A percentile compares a stretch with the other conserved stretches of the same genome.
Conservation (phyloP, 2,113 vertebrate species). For the Columbina picui region DNA sequence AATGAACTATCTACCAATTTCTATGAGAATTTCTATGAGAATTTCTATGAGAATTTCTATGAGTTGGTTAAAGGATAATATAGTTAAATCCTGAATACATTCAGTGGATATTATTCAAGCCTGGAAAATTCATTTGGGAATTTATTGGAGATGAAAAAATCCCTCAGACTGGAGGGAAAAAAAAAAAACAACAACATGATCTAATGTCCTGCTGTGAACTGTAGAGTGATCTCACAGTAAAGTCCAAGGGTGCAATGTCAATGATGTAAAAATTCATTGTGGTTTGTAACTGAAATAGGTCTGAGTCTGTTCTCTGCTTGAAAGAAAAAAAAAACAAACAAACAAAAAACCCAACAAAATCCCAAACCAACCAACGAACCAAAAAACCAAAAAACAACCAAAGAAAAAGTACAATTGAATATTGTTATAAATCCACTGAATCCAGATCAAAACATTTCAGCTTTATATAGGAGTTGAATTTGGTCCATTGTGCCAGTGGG, state of each 20-base stretch:
- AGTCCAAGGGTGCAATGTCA: background rate
- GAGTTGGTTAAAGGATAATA: background rate
- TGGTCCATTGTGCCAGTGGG: background rate
- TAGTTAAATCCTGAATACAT: background rate
- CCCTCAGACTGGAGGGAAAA: rapidly evolving
- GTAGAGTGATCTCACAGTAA: background rate
- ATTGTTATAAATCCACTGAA: background rate
- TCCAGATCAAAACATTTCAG: background rate
- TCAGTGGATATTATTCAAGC: background rate
- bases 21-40: too few relatives aligned
- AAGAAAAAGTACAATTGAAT: background rate
- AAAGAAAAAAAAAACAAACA: background rate
- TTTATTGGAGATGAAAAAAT: background rate
- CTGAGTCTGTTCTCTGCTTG: background rate
- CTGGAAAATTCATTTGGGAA: background rate
- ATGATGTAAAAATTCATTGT: background rate
- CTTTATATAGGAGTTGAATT: background rate
- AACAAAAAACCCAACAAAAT: too few relatives aligned
- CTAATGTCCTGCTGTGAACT: background rate
- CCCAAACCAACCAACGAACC: background rate
- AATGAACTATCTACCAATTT: background rate
- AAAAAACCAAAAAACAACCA: background rate
- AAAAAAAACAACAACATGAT: background rate
- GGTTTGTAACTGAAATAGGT: background rate
- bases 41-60: background rate